Evolutionary conservation across 2,888 invertebrate species (phyloP), one percentile per base, ranked within the genome.

Genomic region (Pecten maximus): DNA sequence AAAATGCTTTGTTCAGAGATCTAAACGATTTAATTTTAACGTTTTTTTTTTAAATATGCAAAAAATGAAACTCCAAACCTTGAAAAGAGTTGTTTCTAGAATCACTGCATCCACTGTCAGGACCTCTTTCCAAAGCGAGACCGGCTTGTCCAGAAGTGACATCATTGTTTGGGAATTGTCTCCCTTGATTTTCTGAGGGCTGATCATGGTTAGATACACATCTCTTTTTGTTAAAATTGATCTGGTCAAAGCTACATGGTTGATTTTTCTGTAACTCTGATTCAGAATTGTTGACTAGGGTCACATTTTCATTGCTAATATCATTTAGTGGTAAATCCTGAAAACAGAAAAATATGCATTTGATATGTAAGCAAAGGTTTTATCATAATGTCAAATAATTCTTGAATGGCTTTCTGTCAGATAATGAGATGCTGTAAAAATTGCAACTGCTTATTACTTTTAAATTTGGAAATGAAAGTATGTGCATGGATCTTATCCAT

Each of bases 241-340:
- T 74, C 74, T 74, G 74, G 74, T 35, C 10, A 10, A 74, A 74
- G 74, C 35, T 35, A 35, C 35, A 10, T 35, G 4, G 74, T 74
- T 74, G 74, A 28, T 35, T 35, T 74, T 74, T 74, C 74, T 74
- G 28, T 1, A 74, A 28, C 28, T 74, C 74, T 28, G 35, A 74
- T 28, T 74, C 74, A 15, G 28, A 6, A 35, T 35, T 16, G 28
- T 74, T 74, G 35, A 74, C 28, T 44, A 40, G 40, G 19, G 89
- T 44, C 8, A 48, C 40, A 35, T 48, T 90, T 86, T 23, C 87
- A 35, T 92, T 91, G 87, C 91, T 92, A 19, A 93, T 89, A 74
- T 93, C 93, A 87, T 93, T 91, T 40, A 94, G 54, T 74, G 93
- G 92, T 35, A 93, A 87, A 87, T 92, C 92, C 93, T 93, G 54